Conservation (phyloP, 1,140 invertebrate genomes). For the Lamellibrachia luymesi region DNA sequence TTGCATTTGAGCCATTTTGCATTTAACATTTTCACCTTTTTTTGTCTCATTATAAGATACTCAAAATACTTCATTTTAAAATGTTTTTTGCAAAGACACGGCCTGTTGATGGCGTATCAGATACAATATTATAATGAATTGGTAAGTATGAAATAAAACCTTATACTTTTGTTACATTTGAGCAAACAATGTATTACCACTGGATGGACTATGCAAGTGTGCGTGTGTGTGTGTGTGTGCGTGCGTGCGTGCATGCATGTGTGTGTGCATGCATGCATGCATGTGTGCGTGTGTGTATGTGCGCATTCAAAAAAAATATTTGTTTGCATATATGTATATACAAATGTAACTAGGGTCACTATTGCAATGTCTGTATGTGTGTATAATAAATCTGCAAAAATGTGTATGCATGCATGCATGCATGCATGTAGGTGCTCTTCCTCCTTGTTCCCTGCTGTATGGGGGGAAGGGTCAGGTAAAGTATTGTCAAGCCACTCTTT, state of each 20-base stretch:
- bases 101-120: neutral
- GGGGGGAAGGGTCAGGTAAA: too few relatives aligned
- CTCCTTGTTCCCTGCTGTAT: too few relatives aligned
- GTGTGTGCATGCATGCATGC: neutral
- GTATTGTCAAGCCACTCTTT: too few relatives aligned
- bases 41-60: too few relatives aligned
- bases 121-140: neutral
- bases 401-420: too few relatives aligned
- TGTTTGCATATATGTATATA: neutral
- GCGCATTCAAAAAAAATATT: neutral
- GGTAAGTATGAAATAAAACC: neutral
- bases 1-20: neutral
- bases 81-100: too few relatives aligned
- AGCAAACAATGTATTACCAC: neutral
- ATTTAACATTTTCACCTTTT: neutral
- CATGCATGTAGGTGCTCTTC: too few relatives aligned
- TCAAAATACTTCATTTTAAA: too few relatives aligned
- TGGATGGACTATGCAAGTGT: neutral
- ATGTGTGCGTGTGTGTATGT: neutral
- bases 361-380: too few relatives aligned
- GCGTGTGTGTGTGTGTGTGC: neutral
- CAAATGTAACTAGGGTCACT: too few relatives aligned
- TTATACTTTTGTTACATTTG: neutral
- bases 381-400: too few relatives aligned
- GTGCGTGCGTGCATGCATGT: neutral